Base-by-base conservation (phyloP, 2,888 invertebrate species). In the Philonicus albiceps region DNA sequence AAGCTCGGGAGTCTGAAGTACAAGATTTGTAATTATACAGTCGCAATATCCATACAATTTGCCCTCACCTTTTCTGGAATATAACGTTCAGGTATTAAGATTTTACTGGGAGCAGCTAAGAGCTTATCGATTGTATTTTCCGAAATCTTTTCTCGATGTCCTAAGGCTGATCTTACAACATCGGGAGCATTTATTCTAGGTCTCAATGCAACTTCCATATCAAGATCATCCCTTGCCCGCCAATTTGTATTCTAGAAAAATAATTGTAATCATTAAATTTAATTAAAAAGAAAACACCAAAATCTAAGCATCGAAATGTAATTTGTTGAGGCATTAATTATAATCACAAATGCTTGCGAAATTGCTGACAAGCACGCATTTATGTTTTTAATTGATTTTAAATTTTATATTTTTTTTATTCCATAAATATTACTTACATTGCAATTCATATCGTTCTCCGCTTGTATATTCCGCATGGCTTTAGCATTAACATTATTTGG, bases 61-160 rank as follows among this genome's bases (percentile, higher is more conserved):
- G 16, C 4, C 6, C 19, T 90, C 89, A 96, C 95, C 93, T 96
- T 96, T 91, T 98, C 98, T 30, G 98, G 97, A 89, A 98, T 96
- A 90, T 98, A 98, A 89, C 98, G 94, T 93, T 98, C 98, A 0
- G 98, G 98, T 90, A 98, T 98, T 88, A 96, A 93, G 89, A 98
- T 98, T 93, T 98, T 98, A 91, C 96, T 96, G 16, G 98, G 98
- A 19, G 97, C 96, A 78, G 96, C 96, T 43, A 98, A 93, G 90
- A 98, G 93, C 91, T 95, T 96, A 91, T 98, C 98, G 89, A 98
- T 98, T 76, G 97, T 97, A 89, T 94, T 95, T 90, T 95, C 95
- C 1, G 92, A 92, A 86, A 93, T 92, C 88, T 93, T 92, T 88
- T 93, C 93, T 19, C 92, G 91, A 88, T 92, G 93, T 0, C 94